Percentiles rank a stretch among this genome's conserved stretches.
These are phyloP conservation scores for Muscina levida DNA, from an alignment of 2,888 invertebrate genomes.

Conservation along the genomic window DNA sequence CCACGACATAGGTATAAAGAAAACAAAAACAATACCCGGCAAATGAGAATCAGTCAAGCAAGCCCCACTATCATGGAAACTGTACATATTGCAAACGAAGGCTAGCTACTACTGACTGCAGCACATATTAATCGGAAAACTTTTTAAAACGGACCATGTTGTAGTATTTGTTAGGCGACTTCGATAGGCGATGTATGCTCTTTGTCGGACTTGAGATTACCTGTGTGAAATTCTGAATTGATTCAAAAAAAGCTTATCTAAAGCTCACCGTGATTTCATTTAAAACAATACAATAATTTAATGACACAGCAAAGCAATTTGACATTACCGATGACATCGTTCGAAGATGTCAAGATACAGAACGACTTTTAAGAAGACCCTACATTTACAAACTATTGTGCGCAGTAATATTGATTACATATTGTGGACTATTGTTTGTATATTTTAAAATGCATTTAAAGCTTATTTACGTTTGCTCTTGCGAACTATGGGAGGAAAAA, in stretches of 20 bases:
- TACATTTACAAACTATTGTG: too few relatives aligned
- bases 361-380: background rate
- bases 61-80: conserved; percentile 27
- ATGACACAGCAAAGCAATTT: conserved; percentile 14
- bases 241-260: conserved; percentile 6
- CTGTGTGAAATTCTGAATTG: conserved; percentile 23
- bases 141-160: background rate
- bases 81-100: conserved; percentile 10
- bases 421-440: too few relatives aligned
- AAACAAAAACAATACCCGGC: conserved; percentile 15
- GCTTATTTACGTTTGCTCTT: too few relatives aligned
- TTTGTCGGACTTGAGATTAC: conserved; percentile 1
- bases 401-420: too few relatives aligned
- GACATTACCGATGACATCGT: background rate
- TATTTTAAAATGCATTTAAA: too few relatives aligned
- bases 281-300: conserved; percentile 25
- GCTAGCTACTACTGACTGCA: background rate
- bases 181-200: too few relatives aligned
- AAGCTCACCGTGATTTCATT: background rate
- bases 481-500: too few relatives aligned
- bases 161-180: background rate
- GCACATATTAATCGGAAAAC: background rate
- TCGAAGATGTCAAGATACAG: background rate
- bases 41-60: conserved; percentile 40
- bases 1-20: background rate